Evolutionary conservation across 2,888 invertebrate genomes (phyloP).

Genomic region (Nephrocerus scutellatus): DNA sequence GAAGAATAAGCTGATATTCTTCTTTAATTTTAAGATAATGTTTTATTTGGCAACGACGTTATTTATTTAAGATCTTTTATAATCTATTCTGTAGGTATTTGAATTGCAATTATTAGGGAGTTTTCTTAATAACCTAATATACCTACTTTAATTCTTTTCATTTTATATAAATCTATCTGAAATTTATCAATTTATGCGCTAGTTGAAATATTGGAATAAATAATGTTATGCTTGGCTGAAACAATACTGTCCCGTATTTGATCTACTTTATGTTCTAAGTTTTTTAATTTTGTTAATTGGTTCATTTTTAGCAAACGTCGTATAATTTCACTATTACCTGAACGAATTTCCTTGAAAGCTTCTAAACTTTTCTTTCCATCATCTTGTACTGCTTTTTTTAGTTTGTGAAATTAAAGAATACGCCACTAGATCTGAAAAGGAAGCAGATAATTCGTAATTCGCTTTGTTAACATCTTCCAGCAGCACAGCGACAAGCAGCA

Average conservation of each 20-base stretch:
- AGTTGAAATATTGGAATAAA: slow-evolving; percentile 5
- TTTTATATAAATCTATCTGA: slow-evolving; percentile 9
- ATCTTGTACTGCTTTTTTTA: slow-evolving; percentile 4
- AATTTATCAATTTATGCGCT: slow-evolving; percentile 7
- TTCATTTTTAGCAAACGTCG: slow-evolving; percentile 5
- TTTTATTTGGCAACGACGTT: not conserved
- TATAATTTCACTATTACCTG: not conserved
- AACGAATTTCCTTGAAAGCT: not conserved
- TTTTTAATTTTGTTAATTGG: slow-evolving; percentile 10
- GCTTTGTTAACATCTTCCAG: too few species aligned
- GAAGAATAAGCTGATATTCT: not conserved
- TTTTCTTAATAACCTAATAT: slow-evolving; percentile 6
- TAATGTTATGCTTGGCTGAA: slow-evolving; percentile 9
- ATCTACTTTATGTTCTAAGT: slow-evolving; percentile 3
- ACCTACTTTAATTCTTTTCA: slow-evolving; percentile 8
- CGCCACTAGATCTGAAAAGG: too few species aligned
- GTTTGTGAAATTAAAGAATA: too few species aligned
- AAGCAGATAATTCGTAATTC: too few species aligned
- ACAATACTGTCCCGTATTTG: slow-evolving; percentile 8
- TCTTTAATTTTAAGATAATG: not conserved
- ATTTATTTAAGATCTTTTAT: not conserved
- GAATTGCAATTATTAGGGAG: slow-evolving; percentile 8
- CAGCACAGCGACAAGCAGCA: too few species aligned
- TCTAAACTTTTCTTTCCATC: not conserved
- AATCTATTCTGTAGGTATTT: slow-evolving; percentile 5